Evolutionary conservation across 2,888 invertebrate genomes (phyloP).

Genomic region (Anorthoa munda): DNA sequence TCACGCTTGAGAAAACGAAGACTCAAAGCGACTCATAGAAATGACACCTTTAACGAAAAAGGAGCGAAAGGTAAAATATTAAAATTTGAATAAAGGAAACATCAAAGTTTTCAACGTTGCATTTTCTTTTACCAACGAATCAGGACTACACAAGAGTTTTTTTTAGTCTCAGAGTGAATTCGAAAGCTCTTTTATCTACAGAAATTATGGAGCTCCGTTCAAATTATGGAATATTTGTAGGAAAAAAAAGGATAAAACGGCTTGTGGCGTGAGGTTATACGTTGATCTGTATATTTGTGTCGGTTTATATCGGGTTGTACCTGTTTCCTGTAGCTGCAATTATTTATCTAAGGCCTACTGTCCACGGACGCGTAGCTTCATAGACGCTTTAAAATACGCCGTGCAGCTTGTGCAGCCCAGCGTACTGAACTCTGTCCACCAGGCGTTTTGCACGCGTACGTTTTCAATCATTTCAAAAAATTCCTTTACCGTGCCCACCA

Average conservation of each 20-base stretch:
- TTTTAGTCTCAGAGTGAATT: slow-evolving; percentile 48
- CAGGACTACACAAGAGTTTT: slow-evolving; percentile 55
- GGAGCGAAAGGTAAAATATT: slow-evolving; percentile 46
- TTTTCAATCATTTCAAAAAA: too few species aligned
- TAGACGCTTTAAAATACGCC: too few species aligned
- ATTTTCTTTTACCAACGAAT: slow-evolving; percentile 60
- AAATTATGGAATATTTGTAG: slow-evolving; percentile 58
- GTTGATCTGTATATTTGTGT: slow-evolving; percentile 13
- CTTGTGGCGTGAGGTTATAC: slow-evolving; percentile 27
- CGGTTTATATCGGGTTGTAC: background rate
- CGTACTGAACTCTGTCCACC: too few species aligned
- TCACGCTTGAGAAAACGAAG: background rate
- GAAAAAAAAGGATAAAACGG: slow-evolving; percentile 28
- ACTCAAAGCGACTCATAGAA: slow-evolving; percentile 20
- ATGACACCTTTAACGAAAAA: slow-evolving; percentile 37
- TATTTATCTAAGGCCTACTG: too few species aligned
- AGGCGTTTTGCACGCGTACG: too few species aligned
- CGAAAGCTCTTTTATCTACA: slow-evolving; percentile 60
- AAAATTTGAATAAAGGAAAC: slow-evolving; percentile 59
- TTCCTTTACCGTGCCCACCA: too few species aligned
- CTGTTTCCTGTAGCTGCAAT: background rate
- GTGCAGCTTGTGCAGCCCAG: too few species aligned
- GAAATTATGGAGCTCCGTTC: slow-evolving; percentile 62
- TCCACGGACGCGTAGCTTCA: too few species aligned
- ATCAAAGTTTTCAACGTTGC: slow-evolving; percentile 56